These are phyloP conservation scores for rabbit (Oryctolagus cuniculus) DNA, from an alignment of 2,113 vertebrate genomes.

Conservation along the genomic window mOryCun1.1 NC_091441.1:45507501-45508000, in stretches of 20 bases:
- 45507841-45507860: too few species aligned
- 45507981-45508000: too few species aligned
- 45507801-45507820: too few species aligned
- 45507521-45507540: neutral
- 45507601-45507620: neutral
- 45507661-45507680: neutral
- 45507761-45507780: neutral
- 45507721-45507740: neutral
- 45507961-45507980: too few species aligned
- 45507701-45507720: neutral
- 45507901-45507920: too few species aligned
- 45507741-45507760: neutral
- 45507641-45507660: neutral
- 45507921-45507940: too few species aligned
- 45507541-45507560: neutral
- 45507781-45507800: neutral
- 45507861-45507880: too few species aligned
- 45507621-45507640: neutral
- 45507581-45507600: neutral
- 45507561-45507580: neutral
- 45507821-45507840: too few species aligned
- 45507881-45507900: too few species aligned
- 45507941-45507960: too few species aligned
- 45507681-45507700: neutral
- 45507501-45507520: neutral